Evolutionary conservation across 2,113 vertebrate species (phyloP), one percentile per base, ranked within the genome.

Genomic region (Vombatus ursinus): DNA sequence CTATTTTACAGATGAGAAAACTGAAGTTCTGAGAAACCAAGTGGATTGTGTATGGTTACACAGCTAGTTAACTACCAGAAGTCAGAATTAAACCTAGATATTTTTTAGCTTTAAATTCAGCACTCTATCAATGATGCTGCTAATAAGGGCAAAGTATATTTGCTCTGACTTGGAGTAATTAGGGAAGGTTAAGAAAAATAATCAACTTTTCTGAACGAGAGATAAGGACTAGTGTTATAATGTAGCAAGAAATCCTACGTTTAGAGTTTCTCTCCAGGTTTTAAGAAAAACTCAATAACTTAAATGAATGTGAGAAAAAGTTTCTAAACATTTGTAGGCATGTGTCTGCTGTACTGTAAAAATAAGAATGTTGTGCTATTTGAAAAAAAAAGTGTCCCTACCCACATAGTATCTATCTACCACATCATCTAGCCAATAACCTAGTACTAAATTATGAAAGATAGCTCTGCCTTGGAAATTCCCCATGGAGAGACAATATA

Each of bases 401-500:
- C 98, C 99, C 98, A 99, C 99, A 97, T 98, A 98, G 95, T 93
- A 92, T 68, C 93, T 94, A 96, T 92, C 91, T 89, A 95, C 95
- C 97, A 97, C 96, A 97, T 90, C 97, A 98, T 97, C 95, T 96
- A 98, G 97, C 96, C 96, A 98, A 97, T 96, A 97, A 92, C 94
- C 19, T 26, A 89, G 47, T 50, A 96, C 96, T 94, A 92, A 53
- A 54, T 52, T 50, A 89, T 90, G 31, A 92, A 52, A 91, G 93
- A 96, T 90, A 98, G n/a, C 93, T 48, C 53, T 94, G 52, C 93
- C 54, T 95, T 98, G 99, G 99, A 98, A 99, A 99, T 98, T 99
- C 98, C 99, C 98, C 98, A 95, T 97, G 98, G 98, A 98, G 98
- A 98, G 98, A 95, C 94, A 98, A 98, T 97, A 98, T 96, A 97